Base-by-base conservation (phyloP, 2,113 vertebrate species). In the Cephalopholis sonnerati region DNA sequence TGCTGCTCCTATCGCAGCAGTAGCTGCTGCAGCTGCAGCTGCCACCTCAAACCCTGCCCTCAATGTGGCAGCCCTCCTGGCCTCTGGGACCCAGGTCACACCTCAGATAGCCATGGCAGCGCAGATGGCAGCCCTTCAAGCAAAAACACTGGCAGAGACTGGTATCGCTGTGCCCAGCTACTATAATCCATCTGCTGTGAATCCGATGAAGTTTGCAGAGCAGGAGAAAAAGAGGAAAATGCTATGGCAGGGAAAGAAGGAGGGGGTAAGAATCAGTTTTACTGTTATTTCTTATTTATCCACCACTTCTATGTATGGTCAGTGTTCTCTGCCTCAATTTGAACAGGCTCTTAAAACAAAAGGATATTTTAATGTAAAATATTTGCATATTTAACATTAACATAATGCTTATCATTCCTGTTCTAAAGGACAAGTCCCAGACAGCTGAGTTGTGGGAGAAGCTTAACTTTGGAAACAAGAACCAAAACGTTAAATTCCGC, bases 401-500 rank as follows among this genome's bases (percentile, higher is more conserved):
- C 20, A 20, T 44, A 12, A 27, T 50, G n/a, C 9, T 57, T 22
- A 18, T 61, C 1, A 5, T 44, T 59, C 59, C 13, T 41, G 20
- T 64, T 79, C 90, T 83, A 74, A 83, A 99, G 98, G 98, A 99
- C 90, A 99, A 99, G 90, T 99, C 98, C 2, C 98, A 99, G 83
- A 98, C 98, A 77, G 97, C 98, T 82, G 98, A 99, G 95, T 96
- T 99, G 87, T 99, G 98, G 98, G 98, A 99, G 91, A 99, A 98
- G 58, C 64, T 99, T 3, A 99, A 98, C 93, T 99, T 99, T 94
- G 98, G 98, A 92, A 99, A 99, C 90, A 99, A 99, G 96, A 97
- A 99, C 97, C 98, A 99, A 97, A 99, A 99, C 83, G 97, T 98
- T 39, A 99, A 99, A 94, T 99, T 99, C 94, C 97, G 98, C 81